Base-by-base conservation (phyloP, 2,888 invertebrate genomes). In the Trissonchulus sp. region DNA sequence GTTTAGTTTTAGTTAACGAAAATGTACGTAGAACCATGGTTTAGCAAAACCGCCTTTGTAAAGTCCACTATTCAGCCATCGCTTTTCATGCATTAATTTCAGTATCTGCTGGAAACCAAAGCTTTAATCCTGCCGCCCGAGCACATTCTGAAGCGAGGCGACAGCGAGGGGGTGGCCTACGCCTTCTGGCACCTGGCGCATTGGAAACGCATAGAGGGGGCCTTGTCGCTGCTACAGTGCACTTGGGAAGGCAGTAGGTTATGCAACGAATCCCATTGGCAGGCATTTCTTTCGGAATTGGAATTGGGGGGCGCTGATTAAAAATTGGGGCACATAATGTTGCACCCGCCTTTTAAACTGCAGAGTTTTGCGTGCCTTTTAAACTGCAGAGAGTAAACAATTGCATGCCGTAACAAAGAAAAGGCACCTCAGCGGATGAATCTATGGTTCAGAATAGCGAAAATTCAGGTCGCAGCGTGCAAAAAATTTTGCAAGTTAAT, bases 141-240 rank as follows among this genome's bases (percentile, higher is more conserved):
- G 87, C 98, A 98, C 86, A 92, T 97, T 82, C 87, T 98, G 77
- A 94, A 94, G 86, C 78, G 83, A 28, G 98, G 97, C 23, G 97
- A 97, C 87, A 94, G 94, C 76, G 98, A 98, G 87, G 97, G 97
- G 0, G 89, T 98, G 76, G 94, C 96, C 0, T 98, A 98, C 87
- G 91, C 95, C 18, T 98, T 98, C 87, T 94, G 92, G 86, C 97
- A 98, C 86, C 87, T 98, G 77, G 90, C 91, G 75, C 97, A 98
- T 87, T 98, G 98, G 98, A 95, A 94, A 86, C 90, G 92, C 80
- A 92, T 96, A 79, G 94, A 94, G 80, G 94, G 94, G n/a, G 96
- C 96, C 33, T 87, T 97, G 68, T 92, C 93, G 86, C 87, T 96
- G 77, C 88, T 98, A 77, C 92, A 92, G 82, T 92, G 92, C 84